Evolutionary conservation across 2,113 vertebrate species (phyloP), one percentile per base, ranked within the genome.

Genomic region (Tychaedon coryphoeus): DNA sequence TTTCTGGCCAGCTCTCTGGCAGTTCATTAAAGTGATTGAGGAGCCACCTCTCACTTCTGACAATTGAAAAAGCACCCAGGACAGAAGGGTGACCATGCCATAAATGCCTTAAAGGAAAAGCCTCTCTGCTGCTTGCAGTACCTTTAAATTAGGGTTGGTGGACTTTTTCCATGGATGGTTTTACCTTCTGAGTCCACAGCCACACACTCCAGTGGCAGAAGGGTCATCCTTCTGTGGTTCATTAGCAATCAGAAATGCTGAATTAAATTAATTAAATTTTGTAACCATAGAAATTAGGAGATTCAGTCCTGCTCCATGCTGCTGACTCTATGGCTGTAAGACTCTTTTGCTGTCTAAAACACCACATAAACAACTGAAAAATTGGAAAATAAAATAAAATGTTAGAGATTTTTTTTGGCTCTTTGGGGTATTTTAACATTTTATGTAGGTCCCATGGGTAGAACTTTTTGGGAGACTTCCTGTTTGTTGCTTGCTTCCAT

Each of bases 11-110:
- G 33, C 50, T 77, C 71, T 83, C 72, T 88, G 84, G 61, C 76
- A 92, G 53, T 53, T 95, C 84, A 78, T 94, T 93, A 47, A 58
- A 87, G 61, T 85, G 79, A 87, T 69, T 65, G 83, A 95, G 89
- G 66, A 85, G 42, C 70, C 95, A 17, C 36, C 24, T 94, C 70
- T 88, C 50, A 57, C 67, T 87, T 73, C 57, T 94, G 90, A 92
- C 74, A 83, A 69, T 6, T 82, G 78, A 89, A 93, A 86, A 93
- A 82, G 57, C 54, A 81, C 40, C 61, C 8, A 56, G 86, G 86
- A 23, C 72, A 62, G 61, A 76, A 65, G 13, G 25, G 53, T 72
- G 86, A 45, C 72, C 11, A 5, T 56, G 43, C 73, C 48, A 54
- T 84, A 78, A 81, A 45, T 0, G 6, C 36, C 73, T 78, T 84